Percentiles rank a stretch among this genome's conserved stretches.
phyloP scores from a whole-genome alignment of 2,888 invertebrate genomes.

The Asteroscopus sphinx region DNA sequence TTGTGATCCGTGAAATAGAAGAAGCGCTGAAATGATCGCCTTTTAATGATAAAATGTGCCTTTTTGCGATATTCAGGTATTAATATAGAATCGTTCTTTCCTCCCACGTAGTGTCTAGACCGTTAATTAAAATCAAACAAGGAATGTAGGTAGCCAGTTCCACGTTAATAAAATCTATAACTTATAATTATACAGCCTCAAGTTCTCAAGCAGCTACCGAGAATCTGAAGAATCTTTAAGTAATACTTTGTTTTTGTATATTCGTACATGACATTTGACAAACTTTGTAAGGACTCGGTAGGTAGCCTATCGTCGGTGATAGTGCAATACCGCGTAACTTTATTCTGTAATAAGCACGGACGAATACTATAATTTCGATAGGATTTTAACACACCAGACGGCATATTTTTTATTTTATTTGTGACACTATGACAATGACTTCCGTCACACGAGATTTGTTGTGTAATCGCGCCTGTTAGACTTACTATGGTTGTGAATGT shows the following conservation, averaged over 20 bases:
- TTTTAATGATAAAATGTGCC: slow-evolving; percentile 61
- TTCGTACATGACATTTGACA: no score
- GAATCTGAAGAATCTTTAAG: not conserved
- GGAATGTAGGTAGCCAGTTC: slow-evolving; percentile 31
- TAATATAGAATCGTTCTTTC: slow-evolving; percentile 28
- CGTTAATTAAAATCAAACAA: slow-evolving; percentile 80
- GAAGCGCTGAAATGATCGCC: slow-evolving; percentile 60
- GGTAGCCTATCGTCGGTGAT: no score
- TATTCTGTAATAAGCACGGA: no score
- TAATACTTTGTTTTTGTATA: not conserved
- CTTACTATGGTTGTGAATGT: no score
- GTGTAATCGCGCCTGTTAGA: no score
- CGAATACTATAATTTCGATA: no score
- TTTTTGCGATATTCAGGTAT: slow-evolving; percentile 50
- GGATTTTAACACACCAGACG: no score
- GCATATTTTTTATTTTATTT: no score
- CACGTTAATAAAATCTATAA: not conserved
- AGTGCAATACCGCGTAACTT: no score
- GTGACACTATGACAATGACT: no score
- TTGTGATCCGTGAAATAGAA: slow-evolving; percentile 72
- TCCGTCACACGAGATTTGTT: no score
- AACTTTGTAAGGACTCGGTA: no score
- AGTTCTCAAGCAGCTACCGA: not conserved
- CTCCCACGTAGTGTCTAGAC: slow-evolving; percentile 67
- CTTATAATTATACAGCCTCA: slow-evolving; percentile 4